Base-by-base conservation (phyloP, 1,140 invertebrate genomes). In the Sycobia sp. region DNA sequence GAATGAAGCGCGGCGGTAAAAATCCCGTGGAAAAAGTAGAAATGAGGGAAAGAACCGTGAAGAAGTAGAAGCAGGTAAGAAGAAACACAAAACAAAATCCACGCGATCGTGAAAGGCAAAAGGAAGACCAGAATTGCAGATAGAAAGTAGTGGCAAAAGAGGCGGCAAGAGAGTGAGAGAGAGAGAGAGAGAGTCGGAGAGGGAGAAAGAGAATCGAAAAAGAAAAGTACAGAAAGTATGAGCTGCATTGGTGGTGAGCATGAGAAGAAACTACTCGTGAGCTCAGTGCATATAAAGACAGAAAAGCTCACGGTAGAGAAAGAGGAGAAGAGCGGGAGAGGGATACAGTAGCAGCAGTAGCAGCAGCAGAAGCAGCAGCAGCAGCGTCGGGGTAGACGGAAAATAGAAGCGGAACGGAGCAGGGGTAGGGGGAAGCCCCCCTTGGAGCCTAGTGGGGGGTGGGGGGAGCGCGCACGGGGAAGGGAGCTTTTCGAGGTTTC, bases 101-200 rank as follows among this genome's bases (percentile, higher is more conserved):
- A 11, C 14, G 36, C 36, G 14, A 66, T 43, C 68, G 67, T 44
- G 66, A 44, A 44, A 38, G 16, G 9, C n/a, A 41, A 41, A 9
- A 41, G 1, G 5, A 54, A 41, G 18, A 7, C 1, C 16, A 54
- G 22, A 54, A 25, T 27, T 25, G 22, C 14, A 29, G n/a, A 3
- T 41, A 22, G 10, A 22, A 10, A 54, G 22, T 27, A 27, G 18
- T 8, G n/a, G 7, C 9, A 18, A 27, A 41, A 51, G 16, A 22
- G 13, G 5, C 34, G 36, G 25, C 34, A 25, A 13, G 1, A 69
- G 67, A 68, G 66, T 66, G 62, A 65, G 63, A 67, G 39, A 63
- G 49, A 68, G 65, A 67, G 56, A n/a, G n/a, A n/a, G n/a, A n/a
- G n/a, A n/a, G n/a, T n/a, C n/a, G n/a, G 29, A 0, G n/a, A 38